A percentile compares a stretch with the other conserved stretches of the same genome.
Evolutionary conservation across 2,888 invertebrate genomes (phyloP).

Genomic region (Tenodera sinensis): DNA sequence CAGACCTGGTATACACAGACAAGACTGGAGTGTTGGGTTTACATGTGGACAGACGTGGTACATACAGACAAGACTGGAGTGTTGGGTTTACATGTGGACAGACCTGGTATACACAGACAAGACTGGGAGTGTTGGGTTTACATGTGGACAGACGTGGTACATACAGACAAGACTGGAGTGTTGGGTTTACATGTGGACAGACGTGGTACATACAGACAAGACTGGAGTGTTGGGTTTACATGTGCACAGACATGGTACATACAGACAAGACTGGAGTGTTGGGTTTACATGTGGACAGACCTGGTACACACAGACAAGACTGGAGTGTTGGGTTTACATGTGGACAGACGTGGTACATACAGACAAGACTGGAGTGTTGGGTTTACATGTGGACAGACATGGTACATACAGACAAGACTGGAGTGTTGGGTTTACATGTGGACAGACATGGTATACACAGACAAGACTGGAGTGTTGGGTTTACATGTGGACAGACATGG

Average conservation of each 20-base stretch:
- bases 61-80: neutral
- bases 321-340: neutral
- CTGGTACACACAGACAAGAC: neutral
- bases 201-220: neutral
- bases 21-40: neutral
- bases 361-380: neutral
- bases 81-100: neutral
- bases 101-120: too few relatives aligned
- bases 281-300: neutral
- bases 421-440: neutral
- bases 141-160: too few relatives aligned
- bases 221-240: neutral
- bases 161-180: neutral
- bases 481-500: too few relatives aligned
- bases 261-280: neutral
- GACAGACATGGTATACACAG: too few relatives aligned
- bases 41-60: too few relatives aligned
- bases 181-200: neutral
- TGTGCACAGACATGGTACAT: too few relatives aligned
- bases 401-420: neutral
- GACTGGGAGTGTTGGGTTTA: neutral
- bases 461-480: neutral
- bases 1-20: too few relatives aligned
- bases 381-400: too few relatives aligned
- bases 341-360: too few relatives aligned